These are phyloP conservation scores for Ferrisia virgata DNA, from an alignment of 2,888 invertebrate species.

Conservation along the genomic window DNA sequence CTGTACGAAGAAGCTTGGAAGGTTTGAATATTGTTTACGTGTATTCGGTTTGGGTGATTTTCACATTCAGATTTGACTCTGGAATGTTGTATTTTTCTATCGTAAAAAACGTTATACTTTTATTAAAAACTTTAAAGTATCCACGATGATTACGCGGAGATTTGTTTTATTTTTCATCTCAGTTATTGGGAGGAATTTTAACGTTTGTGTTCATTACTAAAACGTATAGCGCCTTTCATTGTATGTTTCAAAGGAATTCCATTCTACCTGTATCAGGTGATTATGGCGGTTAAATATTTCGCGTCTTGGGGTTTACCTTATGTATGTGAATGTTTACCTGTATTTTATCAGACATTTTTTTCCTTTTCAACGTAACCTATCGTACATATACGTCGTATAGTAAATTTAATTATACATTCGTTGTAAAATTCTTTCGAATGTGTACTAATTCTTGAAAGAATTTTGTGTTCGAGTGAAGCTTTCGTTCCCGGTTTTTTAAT, in stretches of 20 bases:
- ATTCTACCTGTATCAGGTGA: slow-evolving; percentile 24
- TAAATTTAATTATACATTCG: neutral
- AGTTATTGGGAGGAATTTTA: neutral
- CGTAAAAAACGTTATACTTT: neutral
- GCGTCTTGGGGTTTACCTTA: slow-evolving; percentile 3
- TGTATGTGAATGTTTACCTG: neutral
- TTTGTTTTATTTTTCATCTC: neutral
- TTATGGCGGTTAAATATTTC: slow-evolving; percentile 3
- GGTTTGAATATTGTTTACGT: neutral
- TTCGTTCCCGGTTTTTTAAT: too few species aligned
- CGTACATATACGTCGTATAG: neutral
- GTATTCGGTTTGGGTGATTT: neutral
- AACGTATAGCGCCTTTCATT: slow-evolving; percentile 20
- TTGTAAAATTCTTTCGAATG: neutral
- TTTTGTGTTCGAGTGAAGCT: too few species aligned
- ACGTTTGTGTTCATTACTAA: neutral
- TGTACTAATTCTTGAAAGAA: too few species aligned
- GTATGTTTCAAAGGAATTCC: neutral
- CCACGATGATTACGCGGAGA: neutral
- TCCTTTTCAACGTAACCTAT: neutral
- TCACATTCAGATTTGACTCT: neutral
- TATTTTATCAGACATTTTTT: neutral
- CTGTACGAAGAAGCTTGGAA: neutral
- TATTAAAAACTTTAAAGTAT: neutral
- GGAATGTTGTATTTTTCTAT: neutral